Evolutionary conservation across 1,140 invertebrate species (phyloP).

Genomic region (Listronotus bonariensis): DNA sequence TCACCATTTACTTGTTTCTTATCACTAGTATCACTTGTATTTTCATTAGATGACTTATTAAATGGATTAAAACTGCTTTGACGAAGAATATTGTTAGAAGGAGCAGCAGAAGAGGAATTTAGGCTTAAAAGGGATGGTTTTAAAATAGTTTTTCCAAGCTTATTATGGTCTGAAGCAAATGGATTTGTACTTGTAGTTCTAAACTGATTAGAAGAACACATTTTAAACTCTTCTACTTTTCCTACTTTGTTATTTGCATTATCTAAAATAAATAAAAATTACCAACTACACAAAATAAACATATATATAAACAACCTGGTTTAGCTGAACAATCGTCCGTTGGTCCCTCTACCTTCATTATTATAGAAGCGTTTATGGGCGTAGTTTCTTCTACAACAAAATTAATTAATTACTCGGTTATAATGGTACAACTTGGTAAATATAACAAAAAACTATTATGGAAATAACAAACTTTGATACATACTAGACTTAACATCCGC

Average conservation of each 20-base stretch:
- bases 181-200: conserved; percentile 27
- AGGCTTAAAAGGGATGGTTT: conserved; percentile 46
- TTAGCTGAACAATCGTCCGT: conserved; percentile 41
- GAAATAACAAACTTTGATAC: conserved; percentile 2
- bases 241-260: conserved; percentile 21
- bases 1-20: conserved; percentile 46
- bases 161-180: conserved; percentile 37
- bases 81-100: conserved; percentile 42
- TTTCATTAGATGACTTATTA: conserved; percentile 39
- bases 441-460: background rate
- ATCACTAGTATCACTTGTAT: conserved; percentile 35
- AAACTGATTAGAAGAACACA: conserved; percentile 33
- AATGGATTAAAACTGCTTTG: conserved; percentile 52
- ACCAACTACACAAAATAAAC: conserved; percentile 13
- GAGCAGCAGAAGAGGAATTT: conserved; percentile 24
- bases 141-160: conserved; percentile 40
- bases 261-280: conserved; percentile 24
- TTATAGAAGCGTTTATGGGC: conserved; percentile 34
- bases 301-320: conserved; percentile 37
- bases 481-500: conserved; percentile 26
- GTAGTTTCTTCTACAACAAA: conserved; percentile 19
- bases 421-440: background rate
- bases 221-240: conserved; percentile 38
- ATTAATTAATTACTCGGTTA: background rate
- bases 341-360: conserved; percentile 51